phyloP scores from a whole-genome alignment of 2,888 invertebrate genomes.

The Adelphocoris suturalis region DNA sequence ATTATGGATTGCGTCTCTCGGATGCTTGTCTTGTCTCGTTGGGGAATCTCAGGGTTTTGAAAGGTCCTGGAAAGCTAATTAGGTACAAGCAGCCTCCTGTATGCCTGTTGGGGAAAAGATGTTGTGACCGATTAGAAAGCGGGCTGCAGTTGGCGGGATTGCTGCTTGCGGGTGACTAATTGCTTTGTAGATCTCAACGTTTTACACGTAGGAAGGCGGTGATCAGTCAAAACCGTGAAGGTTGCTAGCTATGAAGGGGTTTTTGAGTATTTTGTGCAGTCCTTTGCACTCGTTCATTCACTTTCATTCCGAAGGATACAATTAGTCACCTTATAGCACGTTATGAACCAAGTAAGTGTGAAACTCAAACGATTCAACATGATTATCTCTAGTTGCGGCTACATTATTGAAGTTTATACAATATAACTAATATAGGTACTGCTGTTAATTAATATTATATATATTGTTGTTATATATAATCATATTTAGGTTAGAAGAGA shows the following conservation, averaged over 20 bases:
- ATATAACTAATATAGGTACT: too few relatives aligned
- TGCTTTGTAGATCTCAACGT: slow-evolving; percentile 20
- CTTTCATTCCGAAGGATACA: too few relatives aligned
- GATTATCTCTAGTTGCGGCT: too few relatives aligned
- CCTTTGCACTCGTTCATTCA: not conserved
- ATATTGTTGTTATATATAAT: too few relatives aligned
- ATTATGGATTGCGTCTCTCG: slow-evolving; percentile 49
- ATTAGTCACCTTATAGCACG: too few relatives aligned
- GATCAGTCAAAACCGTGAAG: not conserved
- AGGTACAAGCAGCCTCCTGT: slow-evolving; percentile 45
- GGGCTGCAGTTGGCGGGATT: not conserved
- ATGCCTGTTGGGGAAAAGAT: slow-evolving; percentile 5
- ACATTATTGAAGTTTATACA: too few relatives aligned
- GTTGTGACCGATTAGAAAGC: slow-evolving; percentile 21
- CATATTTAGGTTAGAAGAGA: too few relatives aligned
- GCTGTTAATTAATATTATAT: too few relatives aligned
- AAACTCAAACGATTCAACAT: too few relatives aligned
- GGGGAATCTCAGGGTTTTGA: slow-evolving; percentile 17
- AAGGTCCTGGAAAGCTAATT: slow-evolving; percentile 56
- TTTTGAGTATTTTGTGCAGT: not conserved
- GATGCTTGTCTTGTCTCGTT: slow-evolving; percentile 46
- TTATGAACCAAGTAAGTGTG: too few relatives aligned
- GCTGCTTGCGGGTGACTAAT: not conserved
- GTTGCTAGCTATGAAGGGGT: not conserved
- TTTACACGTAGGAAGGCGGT: slow-evolving; percentile 20